Evolutionary conservation across 1,140 invertebrate species (phyloP).

Genomic region (Dermatophagoides farinae): DNA sequence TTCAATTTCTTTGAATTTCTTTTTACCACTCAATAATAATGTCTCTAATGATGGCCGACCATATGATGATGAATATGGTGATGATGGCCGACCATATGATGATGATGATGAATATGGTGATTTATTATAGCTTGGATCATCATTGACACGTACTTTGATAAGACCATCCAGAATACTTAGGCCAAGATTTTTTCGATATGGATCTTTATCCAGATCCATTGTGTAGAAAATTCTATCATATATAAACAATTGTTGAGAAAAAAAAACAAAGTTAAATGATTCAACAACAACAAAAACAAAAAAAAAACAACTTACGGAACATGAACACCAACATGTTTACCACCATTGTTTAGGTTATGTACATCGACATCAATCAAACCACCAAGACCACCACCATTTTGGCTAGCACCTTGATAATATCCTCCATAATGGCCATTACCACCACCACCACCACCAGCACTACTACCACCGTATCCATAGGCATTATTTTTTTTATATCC

Average conservation of each 20-base stretch:
- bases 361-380: conserved; percentile 4
- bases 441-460: not conserved
- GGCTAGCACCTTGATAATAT: not conserved
- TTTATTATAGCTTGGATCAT: not conserved
- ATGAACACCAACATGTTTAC: conserved; percentile 2
- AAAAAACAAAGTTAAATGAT: no score
- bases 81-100: no score
- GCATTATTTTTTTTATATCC: no score
- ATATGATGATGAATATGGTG: no score
- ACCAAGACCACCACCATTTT: not conserved
- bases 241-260: no score
- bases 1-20: no score
- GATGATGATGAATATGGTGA: no score
- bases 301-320: conserved; percentile 6
- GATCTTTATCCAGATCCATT: conserved; percentile 5
- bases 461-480: not conserved
- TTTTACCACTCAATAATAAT: no score
- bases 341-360: not conserved
- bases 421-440: not conserved
- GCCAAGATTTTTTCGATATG: not conserved
- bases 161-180: not conserved
- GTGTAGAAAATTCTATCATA: not conserved
- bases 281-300: no score
- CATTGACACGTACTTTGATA: conserved; percentile 1
- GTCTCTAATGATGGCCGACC: no score